These are phyloP conservation scores for Xiphophorus birchmanni DNA, from an alignment of 2,797 vertebrate species.

Conservation along the genomic window DNA sequence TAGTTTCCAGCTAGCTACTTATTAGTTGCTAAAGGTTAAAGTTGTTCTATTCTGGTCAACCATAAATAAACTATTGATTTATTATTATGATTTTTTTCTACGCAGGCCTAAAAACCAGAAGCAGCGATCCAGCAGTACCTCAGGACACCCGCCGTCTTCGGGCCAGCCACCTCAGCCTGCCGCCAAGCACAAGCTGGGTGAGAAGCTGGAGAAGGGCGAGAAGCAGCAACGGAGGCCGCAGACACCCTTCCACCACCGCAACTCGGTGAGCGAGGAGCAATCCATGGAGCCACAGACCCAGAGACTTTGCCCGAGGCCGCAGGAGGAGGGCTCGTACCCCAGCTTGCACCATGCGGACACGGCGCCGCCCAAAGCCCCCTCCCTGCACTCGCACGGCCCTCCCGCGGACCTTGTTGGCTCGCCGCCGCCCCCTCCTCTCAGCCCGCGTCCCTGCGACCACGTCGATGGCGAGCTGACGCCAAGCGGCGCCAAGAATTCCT, in stretches of 20 bases:
- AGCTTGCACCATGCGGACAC: slow-evolving; percentile 87
- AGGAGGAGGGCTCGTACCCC: slow-evolving; percentile 90
- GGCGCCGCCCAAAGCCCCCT: slow-evolving; percentile 87
- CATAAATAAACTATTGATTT: too few relatives aligned
- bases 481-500: slow-evolving; percentile 87
- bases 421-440: slow-evolving; percentile 95
- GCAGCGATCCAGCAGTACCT: slow-evolving; percentile 88
- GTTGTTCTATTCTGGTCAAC: too few relatives aligned
- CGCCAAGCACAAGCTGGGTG: slow-evolving; percentile 95
- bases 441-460: slow-evolving; percentile 93
- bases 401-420: slow-evolving; percentile 86
- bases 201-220: slow-evolving; percentile 96
- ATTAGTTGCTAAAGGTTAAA: neutral
- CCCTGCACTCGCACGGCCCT: slow-evolving; percentile 87
- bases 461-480: slow-evolving; percentile 84
- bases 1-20: neutral
- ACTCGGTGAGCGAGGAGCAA: slow-evolving; percentile 89
- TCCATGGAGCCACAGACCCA: slow-evolving; percentile 89
- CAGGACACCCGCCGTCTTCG: slow-evolving; percentile 88
- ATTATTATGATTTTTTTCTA: neutral
- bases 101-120: slow-evolving; percentile 93
- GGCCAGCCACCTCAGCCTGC: slow-evolving; percentile 88
- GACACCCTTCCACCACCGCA: slow-evolving; percentile 97
- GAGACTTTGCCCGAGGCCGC: slow-evolving; percentile 88
- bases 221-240: slow-evolving; percentile 97